Percentiles rank a stretch among this genome's conserved stretches.
phyloP scores from a whole-genome alignment of 2,888 invertebrate species.

The Pyralis farinalis region DNA sequence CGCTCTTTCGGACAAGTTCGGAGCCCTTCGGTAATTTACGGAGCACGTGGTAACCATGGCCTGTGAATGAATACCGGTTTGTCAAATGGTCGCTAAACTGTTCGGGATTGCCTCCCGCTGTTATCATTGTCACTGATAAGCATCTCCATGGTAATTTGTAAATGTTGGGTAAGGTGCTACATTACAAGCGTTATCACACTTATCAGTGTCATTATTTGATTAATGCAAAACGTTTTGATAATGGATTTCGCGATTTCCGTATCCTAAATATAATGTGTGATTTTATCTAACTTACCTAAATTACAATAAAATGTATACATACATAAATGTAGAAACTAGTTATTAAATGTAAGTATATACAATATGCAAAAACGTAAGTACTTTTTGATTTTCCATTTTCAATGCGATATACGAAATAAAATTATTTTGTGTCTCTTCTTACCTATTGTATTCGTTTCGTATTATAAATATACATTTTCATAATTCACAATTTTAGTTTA shows the following conservation, averaged over 20 bases:
- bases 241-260: not conserved
- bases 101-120: conserved; percentile 19
- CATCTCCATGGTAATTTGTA: not conserved
- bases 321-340: too few relatives aligned
- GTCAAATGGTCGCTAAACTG: conserved; percentile 40
- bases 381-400: too few relatives aligned
- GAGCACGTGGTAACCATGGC: conserved; percentile 56
- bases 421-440: too few relatives aligned
- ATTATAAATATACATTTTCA: too few relatives aligned
- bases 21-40: conserved; percentile 48
- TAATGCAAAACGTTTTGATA: not conserved
- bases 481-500: too few relatives aligned
- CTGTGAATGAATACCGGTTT: conserved; percentile 22
- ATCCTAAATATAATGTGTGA: too few relatives aligned
- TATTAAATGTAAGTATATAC: too few relatives aligned
- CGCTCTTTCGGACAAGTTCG: conserved; percentile 17
- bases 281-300: too few relatives aligned
- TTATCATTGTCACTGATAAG: not conserved
- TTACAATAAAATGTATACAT: too few relatives aligned
- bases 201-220: not conserved
- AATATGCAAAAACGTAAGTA: too few relatives aligned
- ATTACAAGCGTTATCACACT: not conserved
- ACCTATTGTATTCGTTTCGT: too few relatives aligned
- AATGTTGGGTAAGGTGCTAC: not conserved
- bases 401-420: too few relatives aligned